Percentiles rank a stretch among this genome's conserved stretches.
Evolutionary conservation across 2,888 invertebrate genomes (phyloP).

Genomic region (Drosophila demipolita): DNA sequence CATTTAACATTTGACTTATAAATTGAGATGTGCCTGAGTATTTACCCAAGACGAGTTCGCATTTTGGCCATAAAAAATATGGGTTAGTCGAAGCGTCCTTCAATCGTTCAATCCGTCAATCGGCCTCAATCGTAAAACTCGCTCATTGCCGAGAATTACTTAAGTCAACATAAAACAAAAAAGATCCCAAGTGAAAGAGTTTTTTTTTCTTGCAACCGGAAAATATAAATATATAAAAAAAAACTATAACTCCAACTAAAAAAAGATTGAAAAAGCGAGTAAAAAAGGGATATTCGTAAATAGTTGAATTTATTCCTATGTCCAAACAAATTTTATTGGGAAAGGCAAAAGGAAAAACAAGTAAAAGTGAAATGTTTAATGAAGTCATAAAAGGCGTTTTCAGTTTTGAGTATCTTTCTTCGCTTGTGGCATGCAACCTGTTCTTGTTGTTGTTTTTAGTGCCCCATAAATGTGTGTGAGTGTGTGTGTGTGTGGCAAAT

Average conservation of each 20-base stretch:
- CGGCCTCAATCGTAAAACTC: constrained; percentile 55
- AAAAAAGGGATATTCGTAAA: constrained; percentile 61
- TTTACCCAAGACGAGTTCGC: constrained; percentile 61
- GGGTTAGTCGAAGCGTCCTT: constrained; percentile 64
- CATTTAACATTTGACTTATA: constrained; percentile 56
- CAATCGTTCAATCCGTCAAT: constrained; percentile 17
- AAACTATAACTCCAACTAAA: constrained; percentile 18
- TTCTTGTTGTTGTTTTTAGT: constrained; percentile 50
- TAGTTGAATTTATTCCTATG: constrained; percentile 14
- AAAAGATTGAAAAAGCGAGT: constrained; percentile 28
- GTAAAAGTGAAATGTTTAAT: constrained; percentile 76
- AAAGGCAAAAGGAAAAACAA: constrained; percentile 13
- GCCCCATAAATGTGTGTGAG: constrained; percentile 41
- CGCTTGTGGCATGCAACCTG: constrained; percentile 40
- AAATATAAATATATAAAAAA: constrained; percentile 67
- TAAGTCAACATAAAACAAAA: constrained; percentile 72
- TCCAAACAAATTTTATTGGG: constrained; percentile 15
- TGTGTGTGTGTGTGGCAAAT: constrained; percentile 39
- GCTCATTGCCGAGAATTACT: constrained; percentile 72
- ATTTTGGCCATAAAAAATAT: constrained; percentile 63
- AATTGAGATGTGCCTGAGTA: constrained; percentile 20
- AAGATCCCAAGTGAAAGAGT: constrained; percentile 47
- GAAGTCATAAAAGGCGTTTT: constrained; percentile 67
- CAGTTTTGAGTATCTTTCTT: constrained; percentile 17
- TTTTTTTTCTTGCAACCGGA: constrained; percentile 70